phyloP scores from a whole-genome alignment of 2,113 vertebrate species.

The Gavialis gangeticus region DNA sequence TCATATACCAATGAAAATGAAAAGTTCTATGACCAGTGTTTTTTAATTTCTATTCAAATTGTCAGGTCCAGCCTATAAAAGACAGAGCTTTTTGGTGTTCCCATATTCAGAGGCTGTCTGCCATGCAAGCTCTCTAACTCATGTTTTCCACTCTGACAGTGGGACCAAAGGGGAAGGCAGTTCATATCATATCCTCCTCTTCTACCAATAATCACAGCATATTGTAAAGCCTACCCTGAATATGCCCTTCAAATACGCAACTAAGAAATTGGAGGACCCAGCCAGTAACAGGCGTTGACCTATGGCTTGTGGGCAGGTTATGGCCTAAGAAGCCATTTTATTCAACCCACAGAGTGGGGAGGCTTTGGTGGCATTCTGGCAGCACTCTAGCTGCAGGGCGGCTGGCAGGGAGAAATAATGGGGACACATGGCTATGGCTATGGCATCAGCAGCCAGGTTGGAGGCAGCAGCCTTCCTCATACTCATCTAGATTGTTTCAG shows the following conservation, averaged over 20 bases:
- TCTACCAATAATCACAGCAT: not conserved
- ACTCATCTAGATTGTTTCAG: too few relatives aligned
- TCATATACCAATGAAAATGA: not conserved
- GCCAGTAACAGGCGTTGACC: too few relatives aligned
- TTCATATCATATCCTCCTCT: not conserved
- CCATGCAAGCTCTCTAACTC: not conserved
- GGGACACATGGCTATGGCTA: too few relatives aligned
- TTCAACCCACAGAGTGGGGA: too few relatives aligned
- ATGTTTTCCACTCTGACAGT: not conserved
- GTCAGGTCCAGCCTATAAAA: not conserved
- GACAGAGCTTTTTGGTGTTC: not conserved
- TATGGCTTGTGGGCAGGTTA: too few relatives aligned
- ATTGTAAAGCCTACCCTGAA: not conserved
- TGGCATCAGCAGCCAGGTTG: too few relatives aligned
- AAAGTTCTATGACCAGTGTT: not conserved
- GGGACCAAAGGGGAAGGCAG: not conserved
- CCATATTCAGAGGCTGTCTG: not conserved
- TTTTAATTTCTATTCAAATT: not conserved
- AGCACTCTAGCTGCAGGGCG: too few relatives aligned
- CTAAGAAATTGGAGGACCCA: not conserved
- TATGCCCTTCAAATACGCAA: too few relatives aligned
- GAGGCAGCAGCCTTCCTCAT: too few relatives aligned
- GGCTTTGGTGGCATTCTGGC: too few relatives aligned
- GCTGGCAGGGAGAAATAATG: too few relatives aligned
- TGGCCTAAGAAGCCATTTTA: too few relatives aligned